A percentile compares a stretch with the other conserved stretches of the same genome.
These are phyloP conservation scores for Takifugu bimaculatus DNA, from an alignment of 2,113 vertebrate species.

Conservation along the genomic window DNA sequence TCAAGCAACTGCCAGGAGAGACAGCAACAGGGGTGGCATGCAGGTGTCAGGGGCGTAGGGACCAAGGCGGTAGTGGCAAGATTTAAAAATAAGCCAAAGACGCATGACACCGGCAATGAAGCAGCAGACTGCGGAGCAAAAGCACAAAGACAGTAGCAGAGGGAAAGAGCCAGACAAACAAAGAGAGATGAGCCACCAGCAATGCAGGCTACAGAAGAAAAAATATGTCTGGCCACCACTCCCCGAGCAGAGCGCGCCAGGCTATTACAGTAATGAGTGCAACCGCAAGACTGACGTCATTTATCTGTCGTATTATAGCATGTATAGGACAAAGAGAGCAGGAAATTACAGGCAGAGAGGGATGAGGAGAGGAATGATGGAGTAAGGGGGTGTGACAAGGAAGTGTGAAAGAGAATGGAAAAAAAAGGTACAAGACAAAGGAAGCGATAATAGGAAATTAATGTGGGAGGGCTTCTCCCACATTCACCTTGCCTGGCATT, in stretches of 20 bases:
- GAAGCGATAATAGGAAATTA: conserved; percentile 37
- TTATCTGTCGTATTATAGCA: conserved; percentile 54
- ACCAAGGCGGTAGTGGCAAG: neutral
- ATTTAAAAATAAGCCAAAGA: neutral
- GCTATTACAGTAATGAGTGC: conserved; percentile 65
- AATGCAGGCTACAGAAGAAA: conserved; percentile 44
- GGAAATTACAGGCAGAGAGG: neutral
- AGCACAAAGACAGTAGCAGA: conserved; percentile 39
- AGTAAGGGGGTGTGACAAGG: neutral
- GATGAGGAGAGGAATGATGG: neutral
- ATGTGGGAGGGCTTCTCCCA: conserved; percentile 35
- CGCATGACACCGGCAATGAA: conserved; percentile 1
- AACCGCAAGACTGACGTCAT: conserved; percentile 59
- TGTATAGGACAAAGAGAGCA: conserved; percentile 63
- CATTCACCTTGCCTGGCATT: conserved; percentile 29
- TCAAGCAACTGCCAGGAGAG: conserved; percentile 29
- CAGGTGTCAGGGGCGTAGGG: conserved; percentile 20
- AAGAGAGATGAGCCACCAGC: conserved; percentile 53
- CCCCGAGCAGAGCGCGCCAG: conserved; percentile 22
- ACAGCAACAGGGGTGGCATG: conserved; percentile 22
- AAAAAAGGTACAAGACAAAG: conserved; percentile 47
- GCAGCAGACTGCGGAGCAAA: conserved; percentile 28
- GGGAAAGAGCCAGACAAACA: conserved; percentile 41
- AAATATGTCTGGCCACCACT: conserved; percentile 45
- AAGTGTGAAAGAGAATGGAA: neutral